Evolutionary conservation across 1,140 invertebrate genomes (phyloP).

Genomic region (Drosophila baimaii): DNA sequence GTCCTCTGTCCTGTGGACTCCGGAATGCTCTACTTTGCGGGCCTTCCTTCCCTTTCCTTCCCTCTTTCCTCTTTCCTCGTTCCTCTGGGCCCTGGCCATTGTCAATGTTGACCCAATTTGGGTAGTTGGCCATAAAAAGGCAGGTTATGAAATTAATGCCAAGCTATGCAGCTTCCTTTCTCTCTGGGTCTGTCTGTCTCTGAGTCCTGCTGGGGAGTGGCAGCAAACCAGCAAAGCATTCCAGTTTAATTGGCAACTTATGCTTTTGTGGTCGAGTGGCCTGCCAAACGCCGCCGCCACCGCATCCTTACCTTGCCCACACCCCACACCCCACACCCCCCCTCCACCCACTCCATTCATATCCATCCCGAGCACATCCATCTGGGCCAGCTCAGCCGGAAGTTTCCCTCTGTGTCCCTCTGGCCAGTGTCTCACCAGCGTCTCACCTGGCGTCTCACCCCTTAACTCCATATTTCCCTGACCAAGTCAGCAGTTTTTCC

Average conservation of each 20-base stretch:
- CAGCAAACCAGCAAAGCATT: constrained; percentile 71
- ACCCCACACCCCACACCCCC: no score
- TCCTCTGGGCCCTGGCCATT: constrained; percentile 60
- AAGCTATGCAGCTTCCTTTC: constrained; percentile 30
- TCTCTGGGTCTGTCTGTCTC: background rate
- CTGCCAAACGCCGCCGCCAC: constrained; percentile 19
- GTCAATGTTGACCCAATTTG: constrained; percentile 83
- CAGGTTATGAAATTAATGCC: constrained; percentile 81
- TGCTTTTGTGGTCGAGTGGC: constrained; percentile 78
- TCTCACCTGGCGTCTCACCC: background rate
- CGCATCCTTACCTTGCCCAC: constrained; percentile 21
- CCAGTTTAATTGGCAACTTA: constrained; percentile 82
- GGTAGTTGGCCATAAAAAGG: constrained; percentile 78
- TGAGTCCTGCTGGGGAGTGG: constrained; percentile 9
- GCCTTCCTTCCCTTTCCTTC: background rate
- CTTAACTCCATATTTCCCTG: constrained; percentile 9
- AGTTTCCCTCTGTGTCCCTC: constrained; percentile 41
- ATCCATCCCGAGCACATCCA: constrained; percentile 43
- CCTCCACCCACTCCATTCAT: constrained; percentile 11
- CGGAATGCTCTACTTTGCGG: constrained; percentile 24
- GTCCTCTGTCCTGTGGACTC: constrained; percentile 46
- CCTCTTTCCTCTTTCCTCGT: no score
- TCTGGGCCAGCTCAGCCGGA: constrained; percentile 48
- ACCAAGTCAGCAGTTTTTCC: constrained; percentile 59
- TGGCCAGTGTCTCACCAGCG: constrained; percentile 53